Conservation (phyloP, 2,888 invertebrate species). For the Antitype chi region DNA sequence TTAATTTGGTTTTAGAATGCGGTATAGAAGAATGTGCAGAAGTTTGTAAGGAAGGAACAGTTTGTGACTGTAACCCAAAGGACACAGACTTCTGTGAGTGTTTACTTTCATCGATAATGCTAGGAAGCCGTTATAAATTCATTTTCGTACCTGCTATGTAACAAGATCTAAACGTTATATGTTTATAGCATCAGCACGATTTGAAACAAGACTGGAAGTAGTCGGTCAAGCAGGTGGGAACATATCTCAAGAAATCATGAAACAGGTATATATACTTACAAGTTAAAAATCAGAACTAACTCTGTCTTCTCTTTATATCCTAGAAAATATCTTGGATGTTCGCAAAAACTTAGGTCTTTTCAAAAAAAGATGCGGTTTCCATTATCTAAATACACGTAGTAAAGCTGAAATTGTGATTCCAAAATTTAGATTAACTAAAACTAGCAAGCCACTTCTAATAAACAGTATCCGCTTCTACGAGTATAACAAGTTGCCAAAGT, state of each 20-base stretch:
- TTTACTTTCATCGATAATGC: background rate
- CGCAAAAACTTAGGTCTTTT: too few relatives aligned
- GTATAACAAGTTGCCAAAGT: too few relatives aligned
- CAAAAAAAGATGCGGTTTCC: too few relatives aligned
- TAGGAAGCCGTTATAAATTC: background rate
- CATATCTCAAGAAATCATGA: conserved; percentile 83
- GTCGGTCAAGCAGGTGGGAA: conserved; percentile 85
- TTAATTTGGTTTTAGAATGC: conserved; percentile 78
- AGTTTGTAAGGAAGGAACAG: conserved; percentile 76
- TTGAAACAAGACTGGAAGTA: conserved; percentile 90
- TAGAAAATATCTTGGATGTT: too few relatives aligned
- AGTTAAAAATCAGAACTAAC: background rate
- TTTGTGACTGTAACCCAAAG: conserved; percentile 85
- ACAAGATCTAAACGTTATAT: background rate
- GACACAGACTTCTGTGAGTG: conserved; percentile 83
- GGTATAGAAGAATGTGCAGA: conserved; percentile 86
- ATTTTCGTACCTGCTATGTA: conserved; percentile 54
- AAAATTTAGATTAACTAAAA: too few relatives aligned
- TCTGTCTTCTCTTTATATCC: too few relatives aligned
- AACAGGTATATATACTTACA: conserved; percentile 75
- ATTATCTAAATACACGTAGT: too few relatives aligned
- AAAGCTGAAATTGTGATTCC: too few relatives aligned
- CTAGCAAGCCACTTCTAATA: too few relatives aligned
- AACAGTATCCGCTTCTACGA: too few relatives aligned
- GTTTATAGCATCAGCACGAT: conserved; percentile 90